Evolutionary conservation across 2,113 vertebrate species (phyloP).

Genomic region (Tetraodon nigroviridis): DNA sequence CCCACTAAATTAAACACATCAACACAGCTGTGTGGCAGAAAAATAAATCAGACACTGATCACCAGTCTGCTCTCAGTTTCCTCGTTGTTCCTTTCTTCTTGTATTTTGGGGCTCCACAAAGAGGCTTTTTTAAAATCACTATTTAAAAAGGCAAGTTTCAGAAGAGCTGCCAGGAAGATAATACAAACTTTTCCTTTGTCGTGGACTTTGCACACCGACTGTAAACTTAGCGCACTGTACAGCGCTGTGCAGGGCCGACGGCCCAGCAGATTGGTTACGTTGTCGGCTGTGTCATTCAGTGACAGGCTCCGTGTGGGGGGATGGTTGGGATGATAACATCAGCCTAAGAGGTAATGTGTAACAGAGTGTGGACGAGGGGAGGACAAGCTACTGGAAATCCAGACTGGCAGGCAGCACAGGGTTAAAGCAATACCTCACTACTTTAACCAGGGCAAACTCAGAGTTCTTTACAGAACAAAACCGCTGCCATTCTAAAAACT

Average conservation of each 20-base stretch:
- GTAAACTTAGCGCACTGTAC: slow-evolving; percentile 40
- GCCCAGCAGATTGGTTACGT: slow-evolving; percentile 39
- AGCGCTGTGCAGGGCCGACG: slow-evolving; percentile 28
- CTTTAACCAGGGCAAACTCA: slow-evolving; percentile 19
- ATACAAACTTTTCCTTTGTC: slow-evolving; percentile 63
- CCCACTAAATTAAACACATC: slow-evolving; percentile 56
- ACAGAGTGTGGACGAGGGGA: slow-evolving; percentile 44
- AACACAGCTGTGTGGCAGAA: slow-evolving; percentile 8
- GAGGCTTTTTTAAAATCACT: slow-evolving; percentile 24
- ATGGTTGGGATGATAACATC: slow-evolving; percentile 58
- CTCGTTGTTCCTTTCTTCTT: slow-evolving; percentile 9
- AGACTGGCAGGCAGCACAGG: slow-evolving; percentile 23
- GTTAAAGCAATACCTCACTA: slow-evolving; percentile 33
- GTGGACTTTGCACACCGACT: slow-evolving; percentile 59
- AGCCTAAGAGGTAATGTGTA: slow-evolving; percentile 64
- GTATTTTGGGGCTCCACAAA: slow-evolving; percentile 19
- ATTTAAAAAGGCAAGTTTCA: slow-evolving; percentile 41
- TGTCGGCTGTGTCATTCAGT: slow-evolving; percentile 59
- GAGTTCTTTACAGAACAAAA: not conserved
- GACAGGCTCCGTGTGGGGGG: slow-evolving; percentile 56
- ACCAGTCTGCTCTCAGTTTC: too few species aligned
- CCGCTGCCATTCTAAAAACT: not conserved
- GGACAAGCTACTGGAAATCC: slow-evolving; percentile 38
- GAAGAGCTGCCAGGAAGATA: slow-evolving; percentile 53
- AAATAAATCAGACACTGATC: slow-evolving; percentile 11